These are phyloP conservation scores for Agrilus mali DNA, from an alignment of 2,888 invertebrate genomes.

Conservation along the genomic window DNA sequence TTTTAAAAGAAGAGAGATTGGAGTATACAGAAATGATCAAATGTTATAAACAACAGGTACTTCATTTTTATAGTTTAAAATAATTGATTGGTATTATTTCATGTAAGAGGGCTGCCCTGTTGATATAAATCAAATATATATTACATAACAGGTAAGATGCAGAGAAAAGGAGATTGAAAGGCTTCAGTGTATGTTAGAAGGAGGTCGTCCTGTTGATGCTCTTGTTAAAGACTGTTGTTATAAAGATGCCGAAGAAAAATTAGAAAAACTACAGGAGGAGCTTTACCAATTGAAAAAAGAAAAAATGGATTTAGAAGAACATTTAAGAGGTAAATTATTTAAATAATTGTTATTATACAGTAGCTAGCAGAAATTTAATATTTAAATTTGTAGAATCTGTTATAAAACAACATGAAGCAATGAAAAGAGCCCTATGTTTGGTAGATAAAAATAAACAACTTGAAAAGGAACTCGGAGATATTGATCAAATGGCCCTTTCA, in stretches of 20 bases:
- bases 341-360: not conserved
- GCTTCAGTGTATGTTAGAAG: conserved; percentile 54
- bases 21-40: conserved; percentile 28
- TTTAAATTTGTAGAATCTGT: conserved; percentile 34
- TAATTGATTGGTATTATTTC: not conserved
- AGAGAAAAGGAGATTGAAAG: conserved; percentile 59
- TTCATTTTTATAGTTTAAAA: not conserved
- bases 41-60: conserved; percentile 16
- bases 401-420: conserved; percentile 66
- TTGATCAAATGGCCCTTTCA: conserved; percentile 59
- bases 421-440: conserved; percentile 58
- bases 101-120: no score
- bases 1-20: conserved; percentile 31
- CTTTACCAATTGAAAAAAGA: conserved; percentile 45
- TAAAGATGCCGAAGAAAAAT: conserved; percentile 40
- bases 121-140: no score
- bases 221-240: conserved; percentile 54
- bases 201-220: conserved; percentile 53
- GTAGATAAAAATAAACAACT: conserved; percentile 61
- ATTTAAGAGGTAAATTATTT: conserved; percentile 34
- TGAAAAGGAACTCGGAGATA: conserved; percentile 57
- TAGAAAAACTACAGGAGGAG: conserved; percentile 38
- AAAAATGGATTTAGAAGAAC: conserved; percentile 43
- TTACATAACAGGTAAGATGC: no score
- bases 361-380: not conserved